Base-by-base conservation (phyloP, 2,797 vertebrate genomes). In the Sphenodon punctatus region DNA sequence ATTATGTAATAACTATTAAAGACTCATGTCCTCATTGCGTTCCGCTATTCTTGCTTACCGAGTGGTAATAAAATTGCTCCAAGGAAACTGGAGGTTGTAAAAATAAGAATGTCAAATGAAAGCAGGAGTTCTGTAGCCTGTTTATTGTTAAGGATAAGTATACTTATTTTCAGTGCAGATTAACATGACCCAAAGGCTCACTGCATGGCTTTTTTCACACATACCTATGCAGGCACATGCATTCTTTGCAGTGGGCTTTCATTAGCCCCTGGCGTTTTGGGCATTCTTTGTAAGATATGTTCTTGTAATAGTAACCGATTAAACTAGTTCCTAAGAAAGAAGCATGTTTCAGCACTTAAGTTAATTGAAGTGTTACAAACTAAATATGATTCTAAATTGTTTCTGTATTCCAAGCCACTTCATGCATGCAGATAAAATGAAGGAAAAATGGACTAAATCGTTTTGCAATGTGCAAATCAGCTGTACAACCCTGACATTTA, bases 291-390 rank as follows among this genome's bases (percentile, higher is more conserved):
- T 76, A 85, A 87, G 92, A 87, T 73, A 77, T 84, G 84, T 79
- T 94, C 90, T 94, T 92, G 80, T 91, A 93, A 91, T 83, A 93
- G 93, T 95, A 94, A 94, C 93, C 76, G 55, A 94, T 96, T 95
- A 94, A 95, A 94, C 85, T 90, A 94, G 90, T 93, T 90, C 80
- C 94, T 84, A 94, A 72, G 85, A 92, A 89, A 89, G 93, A 88
- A 92, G 92, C 93, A 92, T 95, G 94, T 96, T 95, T 93, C 88
- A 91, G 92, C 90, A 95, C 92, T 94, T 95, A 94, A 91, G 90
- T 93, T 95, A 96, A 95, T 95, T 94, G 95, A 95, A 96, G 92
- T 94, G 95, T 94, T 95, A 90, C 93, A 94, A 94, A 95, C 93
- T 88, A 95, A 95, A 94, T 95, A 95, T 93, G 92, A 95, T 94